These are phyloP conservation scores for Diacarnus erythraeanus DNA, from an alignment of 37 sponge, comb jelly and placozoan genomes.

Conservation along the genomic window DNA sequence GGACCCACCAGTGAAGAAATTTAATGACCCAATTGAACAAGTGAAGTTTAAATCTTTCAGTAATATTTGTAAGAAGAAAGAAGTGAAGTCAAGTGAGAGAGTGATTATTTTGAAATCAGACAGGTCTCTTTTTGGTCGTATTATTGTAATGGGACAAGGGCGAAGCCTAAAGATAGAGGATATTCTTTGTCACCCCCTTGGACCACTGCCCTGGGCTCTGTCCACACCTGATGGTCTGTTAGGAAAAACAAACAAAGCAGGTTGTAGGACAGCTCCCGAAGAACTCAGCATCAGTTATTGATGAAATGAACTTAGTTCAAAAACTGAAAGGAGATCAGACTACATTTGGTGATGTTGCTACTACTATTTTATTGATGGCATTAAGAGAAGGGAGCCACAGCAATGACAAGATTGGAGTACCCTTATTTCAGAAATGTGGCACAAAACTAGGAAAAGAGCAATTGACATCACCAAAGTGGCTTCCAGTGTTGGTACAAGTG, in stretches of 20 bases:
- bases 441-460: not conserved
- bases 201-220: constrained; percentile 19
- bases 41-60: constrained; percentile 5
- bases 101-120: constrained; percentile 12
- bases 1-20: constrained; percentile 5
- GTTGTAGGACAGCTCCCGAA: not conserved
- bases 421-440: not conserved
- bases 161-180: not conserved
- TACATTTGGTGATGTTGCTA: constrained; percentile 10
- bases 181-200: constrained; percentile 16
- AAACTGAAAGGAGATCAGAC: not conserved
- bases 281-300: constrained; percentile 12
- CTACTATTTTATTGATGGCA: constrained; percentile 1
- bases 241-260: not conserved
- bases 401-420: not conserved
- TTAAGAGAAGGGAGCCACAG: not conserved
- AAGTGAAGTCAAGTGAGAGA: not conserved
- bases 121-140: constrained; percentile 12
- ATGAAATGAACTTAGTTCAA: not conserved
- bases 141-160: constrained; percentile 15
- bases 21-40: not conserved
- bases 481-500: not conserved
- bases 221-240: constrained; percentile 11
- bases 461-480: constrained; percentile 4
- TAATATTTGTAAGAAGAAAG: constrained; percentile 12